Evolutionary conservation across 2,888 invertebrate genomes (phyloP), one percentile per base, ranked within the genome.

Genomic region (Rhogogaster chlorosoma): DNA sequence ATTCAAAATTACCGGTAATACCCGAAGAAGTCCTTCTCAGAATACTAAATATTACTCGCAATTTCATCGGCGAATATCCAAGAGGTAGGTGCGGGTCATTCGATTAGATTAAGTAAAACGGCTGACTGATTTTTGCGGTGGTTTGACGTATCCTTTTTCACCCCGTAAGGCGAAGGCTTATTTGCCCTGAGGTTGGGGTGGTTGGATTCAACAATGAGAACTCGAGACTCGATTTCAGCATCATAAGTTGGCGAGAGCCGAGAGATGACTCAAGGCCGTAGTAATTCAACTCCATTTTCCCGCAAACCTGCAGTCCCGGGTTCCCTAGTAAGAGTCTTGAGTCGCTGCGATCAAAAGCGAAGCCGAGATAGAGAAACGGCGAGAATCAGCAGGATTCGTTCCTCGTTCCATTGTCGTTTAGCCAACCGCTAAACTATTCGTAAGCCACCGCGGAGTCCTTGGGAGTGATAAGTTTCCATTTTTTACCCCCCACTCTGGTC

Each of bases 351-450:
- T 80, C 57, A 57, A 80, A 80, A 80, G 67, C 18, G 38, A 38
- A 49, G 32, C 29, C 42, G 64, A 84, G 64, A 64, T 57, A 49
- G 29, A 67, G 84, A 45, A 22, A 42, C 36, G 45, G 1, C 10
- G 22, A 22, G 80, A 61, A 49, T 26, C 49, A 45, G 57, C 61
- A 38, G 61, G 61, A 57, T 80, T 80, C 80, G 22, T 45, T 36
- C 15, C 78, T 78, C 67, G 53, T 82, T 83, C 77, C 84, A 87
- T 87, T 85, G 89, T 89, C 91, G 89, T 89, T 90, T 87, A 32
- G 29, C 77, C 86, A 89, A 90, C 91, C 91, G 89, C 91, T 90
- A 90, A 89, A 89, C 89, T 89, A 90, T 88, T 89, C 88, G 87
- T 88, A 87, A 90, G 88, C 88, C 84, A 87, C 88, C 86, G 80